phyloP scores from a whole-genome alignment of 2,113 vertebrate genomes.

The Thunnus maccoyii region DNA sequence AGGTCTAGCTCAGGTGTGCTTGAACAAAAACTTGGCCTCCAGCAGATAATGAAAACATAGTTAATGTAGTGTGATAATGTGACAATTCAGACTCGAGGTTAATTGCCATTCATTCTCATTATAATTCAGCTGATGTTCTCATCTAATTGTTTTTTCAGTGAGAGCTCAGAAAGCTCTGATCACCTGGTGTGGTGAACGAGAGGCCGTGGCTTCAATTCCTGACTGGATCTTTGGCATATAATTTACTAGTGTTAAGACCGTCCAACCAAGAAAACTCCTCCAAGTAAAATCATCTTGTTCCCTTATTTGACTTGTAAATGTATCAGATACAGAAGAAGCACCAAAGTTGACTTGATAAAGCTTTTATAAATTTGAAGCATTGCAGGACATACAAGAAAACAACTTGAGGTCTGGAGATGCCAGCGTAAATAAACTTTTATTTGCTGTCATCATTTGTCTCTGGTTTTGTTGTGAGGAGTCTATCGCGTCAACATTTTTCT shows the following conservation, averaged over 20 bases:
- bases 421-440: neutral
- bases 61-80: constrained; percentile 16
- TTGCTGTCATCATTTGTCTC: neutral
- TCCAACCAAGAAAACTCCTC: too few relatives aligned
- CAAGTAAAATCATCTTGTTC: too few relatives aligned
- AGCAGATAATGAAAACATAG: neutral
- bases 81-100: constrained; percentile 1
- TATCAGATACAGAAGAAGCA: too few relatives aligned
- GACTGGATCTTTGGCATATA: too few relatives aligned
- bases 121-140: neutral
- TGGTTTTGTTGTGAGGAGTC: neutral
- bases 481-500: neutral
- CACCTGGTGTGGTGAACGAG: too few relatives aligned
- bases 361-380: neutral
- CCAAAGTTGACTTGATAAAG: neutral
- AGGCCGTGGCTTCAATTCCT: too few relatives aligned
- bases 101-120: neutral
- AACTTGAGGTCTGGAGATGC: neutral
- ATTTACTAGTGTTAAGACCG: too few relatives aligned
- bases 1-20: neutral
- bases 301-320: too few relatives aligned
- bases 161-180: too few relatives aligned
- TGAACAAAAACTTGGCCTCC: neutral
- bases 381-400: neutral
- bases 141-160: too few relatives aligned